Conservation (phyloP, 2,888 invertebrate species). For the Saturnia pavonia region DNA sequence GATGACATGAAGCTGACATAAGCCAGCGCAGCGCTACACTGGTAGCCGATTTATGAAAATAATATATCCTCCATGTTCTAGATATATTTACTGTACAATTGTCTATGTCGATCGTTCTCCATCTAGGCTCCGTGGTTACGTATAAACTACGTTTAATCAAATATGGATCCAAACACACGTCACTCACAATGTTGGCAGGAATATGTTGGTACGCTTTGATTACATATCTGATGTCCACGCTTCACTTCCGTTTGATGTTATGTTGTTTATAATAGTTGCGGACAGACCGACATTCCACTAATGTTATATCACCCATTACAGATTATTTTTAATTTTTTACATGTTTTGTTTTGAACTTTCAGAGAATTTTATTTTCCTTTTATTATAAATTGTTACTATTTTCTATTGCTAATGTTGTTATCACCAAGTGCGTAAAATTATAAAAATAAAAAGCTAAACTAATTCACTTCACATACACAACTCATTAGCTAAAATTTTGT, state of each 20-base stretch:
- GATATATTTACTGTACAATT: no score
- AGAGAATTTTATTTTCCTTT: background rate
- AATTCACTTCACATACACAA: no score
- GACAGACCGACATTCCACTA: background rate
- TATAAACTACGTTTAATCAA: slow-evolving; percentile 52
- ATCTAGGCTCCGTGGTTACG: slow-evolving; percentile 5
- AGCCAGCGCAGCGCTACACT: no score
- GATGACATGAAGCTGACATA: no score
- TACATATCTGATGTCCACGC: slow-evolving; percentile 60
- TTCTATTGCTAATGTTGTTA: no score
- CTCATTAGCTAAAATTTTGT: no score
- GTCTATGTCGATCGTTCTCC: no score
- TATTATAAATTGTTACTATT: no score
- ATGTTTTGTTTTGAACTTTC: background rate
- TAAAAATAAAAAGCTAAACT: no score
- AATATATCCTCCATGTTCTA: no score
- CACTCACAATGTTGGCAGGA: slow-evolving; percentile 58
- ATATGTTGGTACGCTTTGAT: slow-evolving; percentile 58
- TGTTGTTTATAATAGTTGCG: slow-evolving; percentile 27
- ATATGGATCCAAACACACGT: slow-evolving; percentile 53
- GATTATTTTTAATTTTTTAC: background rate
- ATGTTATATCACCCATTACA: background rate
- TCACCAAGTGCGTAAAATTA: no score
- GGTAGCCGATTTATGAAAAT: no score
- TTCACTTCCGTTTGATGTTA: slow-evolving; percentile 32